Conservation (phyloP, 2,113 vertebrate genomes). For the Haliaeetus leucogaster region DNA sequence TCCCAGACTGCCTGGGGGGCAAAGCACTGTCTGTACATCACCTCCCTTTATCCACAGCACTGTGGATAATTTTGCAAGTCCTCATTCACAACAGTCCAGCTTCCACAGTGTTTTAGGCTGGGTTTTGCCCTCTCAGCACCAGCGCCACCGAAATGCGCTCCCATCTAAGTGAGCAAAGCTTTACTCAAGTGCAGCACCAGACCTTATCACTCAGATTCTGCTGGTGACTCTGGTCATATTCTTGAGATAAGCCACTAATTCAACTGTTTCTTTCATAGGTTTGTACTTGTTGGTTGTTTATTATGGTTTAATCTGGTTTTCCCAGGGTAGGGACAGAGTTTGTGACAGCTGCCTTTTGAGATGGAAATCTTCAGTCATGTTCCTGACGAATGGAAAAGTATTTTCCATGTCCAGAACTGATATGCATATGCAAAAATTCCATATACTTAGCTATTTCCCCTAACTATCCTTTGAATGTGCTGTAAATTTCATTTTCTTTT, state of each 20-base stretch:
- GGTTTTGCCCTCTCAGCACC: fast-evolving
- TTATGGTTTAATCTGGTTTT: neutral
- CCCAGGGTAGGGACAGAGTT: neutral
- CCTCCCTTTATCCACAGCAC: neutral
- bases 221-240: neutral
- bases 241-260: neutral
- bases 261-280: neutral
- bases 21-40: neutral
- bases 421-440: neutral
- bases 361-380: neutral
- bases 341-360: neutral
- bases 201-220: neutral
- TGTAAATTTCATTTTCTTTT: neutral
- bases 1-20: neutral
- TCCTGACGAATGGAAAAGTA: neutral
- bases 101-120: neutral
- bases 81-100: neutral
- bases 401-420: neutral
- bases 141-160: neutral
- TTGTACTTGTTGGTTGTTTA: neutral
- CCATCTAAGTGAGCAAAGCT: neutral
- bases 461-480: neutral
- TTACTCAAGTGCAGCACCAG: neutral
- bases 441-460: neutral
- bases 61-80: neutral